Percentiles rank a stretch among this genome's conserved stretches.
Conservation (phyloP, 2,113 vertebrate genomes). For the Rhynchopsitta pachyrhyncha region DNA sequence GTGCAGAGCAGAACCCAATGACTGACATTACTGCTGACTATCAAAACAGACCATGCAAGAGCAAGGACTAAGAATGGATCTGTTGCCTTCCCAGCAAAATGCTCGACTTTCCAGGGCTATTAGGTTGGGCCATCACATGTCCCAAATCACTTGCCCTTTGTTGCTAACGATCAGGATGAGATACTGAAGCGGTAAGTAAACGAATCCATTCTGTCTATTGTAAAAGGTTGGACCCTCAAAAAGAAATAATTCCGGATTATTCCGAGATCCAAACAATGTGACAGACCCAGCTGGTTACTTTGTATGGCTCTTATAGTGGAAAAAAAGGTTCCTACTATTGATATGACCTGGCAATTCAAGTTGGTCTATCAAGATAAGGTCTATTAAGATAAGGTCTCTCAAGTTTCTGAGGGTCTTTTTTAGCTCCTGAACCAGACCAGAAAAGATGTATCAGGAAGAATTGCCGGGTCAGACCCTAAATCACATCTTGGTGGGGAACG, state of each 20-base stretch:
- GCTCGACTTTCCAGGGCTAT: background rate
- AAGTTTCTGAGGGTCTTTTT: background rate
- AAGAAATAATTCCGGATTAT: background rate
- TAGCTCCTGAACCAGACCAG: background rate
- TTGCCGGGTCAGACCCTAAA: background rate
- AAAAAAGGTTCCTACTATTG: background rate
- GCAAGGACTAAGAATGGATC: background rate
- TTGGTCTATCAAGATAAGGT: background rate
- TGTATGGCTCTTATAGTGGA: background rate
- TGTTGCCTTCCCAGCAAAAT: background rate
- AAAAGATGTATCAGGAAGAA: background rate
- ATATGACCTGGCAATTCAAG: background rate
- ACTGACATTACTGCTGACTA: background rate
- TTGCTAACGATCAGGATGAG: background rate
- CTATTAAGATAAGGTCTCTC: background rate
- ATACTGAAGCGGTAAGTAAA: background rate
- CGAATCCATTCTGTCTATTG: background rate
- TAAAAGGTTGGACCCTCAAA: background rate
- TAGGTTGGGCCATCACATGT: background rate
- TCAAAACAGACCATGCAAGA: background rate
- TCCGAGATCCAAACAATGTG: background rate
- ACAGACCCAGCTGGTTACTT: background rate
- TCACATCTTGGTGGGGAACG: background rate
- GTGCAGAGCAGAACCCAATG: rapidly evolving
- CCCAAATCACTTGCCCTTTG: background rate